Evolutionary conservation across 2,113 vertebrate species (phyloP).

Genomic region (Nycticorax nycticorax): DNA sequence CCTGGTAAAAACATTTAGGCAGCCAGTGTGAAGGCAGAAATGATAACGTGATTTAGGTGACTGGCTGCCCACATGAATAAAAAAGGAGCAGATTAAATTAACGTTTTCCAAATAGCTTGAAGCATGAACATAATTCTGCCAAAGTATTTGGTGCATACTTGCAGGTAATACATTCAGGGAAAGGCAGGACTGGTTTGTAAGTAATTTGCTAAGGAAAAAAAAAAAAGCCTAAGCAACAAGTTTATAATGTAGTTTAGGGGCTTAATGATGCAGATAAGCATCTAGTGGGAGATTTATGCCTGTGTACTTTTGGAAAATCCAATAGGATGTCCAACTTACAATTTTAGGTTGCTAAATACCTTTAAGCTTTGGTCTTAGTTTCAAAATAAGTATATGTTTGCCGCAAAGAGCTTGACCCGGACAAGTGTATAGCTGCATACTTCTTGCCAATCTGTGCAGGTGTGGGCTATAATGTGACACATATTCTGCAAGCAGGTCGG

Average conservation of each 20-base stretch:
- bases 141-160: background rate
- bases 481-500: background rate
- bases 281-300: slow-evolving; percentile 15
- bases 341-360: background rate
- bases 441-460: background rate
- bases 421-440: background rate
- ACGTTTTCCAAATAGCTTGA: slow-evolving; percentile 37
- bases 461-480: background rate
- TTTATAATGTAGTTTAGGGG: slow-evolving; percentile 3
- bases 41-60: background rate
- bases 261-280: slow-evolving; percentile 36
- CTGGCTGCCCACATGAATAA: background rate
- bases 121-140: slow-evolving; percentile 31
- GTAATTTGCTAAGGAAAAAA: background rate
- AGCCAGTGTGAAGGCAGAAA: background rate
- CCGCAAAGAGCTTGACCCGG: background rate
- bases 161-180: background rate
- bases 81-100: slow-evolving; percentile 18
- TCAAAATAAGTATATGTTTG: background rate
- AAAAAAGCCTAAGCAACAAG: background rate
- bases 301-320: background rate
- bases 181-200: background rate
- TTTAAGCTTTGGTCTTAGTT: background rate
- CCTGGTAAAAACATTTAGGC: background rate
- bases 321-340: background rate